Conservation (phyloP, 2,113 vertebrate genomes). For the Enhydra lutris region DNA sequence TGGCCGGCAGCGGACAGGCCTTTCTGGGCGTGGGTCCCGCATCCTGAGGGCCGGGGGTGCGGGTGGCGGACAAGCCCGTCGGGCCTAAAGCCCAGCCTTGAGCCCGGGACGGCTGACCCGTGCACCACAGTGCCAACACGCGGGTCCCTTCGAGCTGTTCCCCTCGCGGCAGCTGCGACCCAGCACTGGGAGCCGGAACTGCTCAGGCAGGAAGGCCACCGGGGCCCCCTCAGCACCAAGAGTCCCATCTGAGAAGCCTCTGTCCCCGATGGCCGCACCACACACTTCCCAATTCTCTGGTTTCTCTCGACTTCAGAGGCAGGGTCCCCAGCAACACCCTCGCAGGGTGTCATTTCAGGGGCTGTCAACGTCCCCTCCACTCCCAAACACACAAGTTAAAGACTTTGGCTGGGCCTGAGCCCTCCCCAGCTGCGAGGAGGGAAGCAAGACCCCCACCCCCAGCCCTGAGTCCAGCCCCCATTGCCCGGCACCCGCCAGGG, state of each 20-base stretch:
- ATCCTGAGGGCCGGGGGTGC: not conserved
- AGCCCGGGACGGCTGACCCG: not conserved
- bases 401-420: accelerated
- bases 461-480: not conserved
- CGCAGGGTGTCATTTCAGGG: not conserved
- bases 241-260: not conserved
- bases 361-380: not conserved
- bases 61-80: not conserved
- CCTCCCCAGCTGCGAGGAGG: not conserved
- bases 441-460: not conserved
- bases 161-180: not conserved
- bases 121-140: not conserved
- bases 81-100: not conserved
- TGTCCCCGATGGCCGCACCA: not conserved
- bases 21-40: accelerated
- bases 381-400: accelerated
- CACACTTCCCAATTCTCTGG: not conserved
- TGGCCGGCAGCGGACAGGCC: not conserved
- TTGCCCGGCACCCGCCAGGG: not conserved
- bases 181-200: not conserved
- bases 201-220: not conserved
- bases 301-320: not conserved
- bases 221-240: not conserved
- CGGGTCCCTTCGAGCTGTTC: not conserved
- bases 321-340: not conserved